phyloP scores from a whole-genome alignment of 2,797 vertebrate genomes.

The Ceyx erithaca region DNA sequence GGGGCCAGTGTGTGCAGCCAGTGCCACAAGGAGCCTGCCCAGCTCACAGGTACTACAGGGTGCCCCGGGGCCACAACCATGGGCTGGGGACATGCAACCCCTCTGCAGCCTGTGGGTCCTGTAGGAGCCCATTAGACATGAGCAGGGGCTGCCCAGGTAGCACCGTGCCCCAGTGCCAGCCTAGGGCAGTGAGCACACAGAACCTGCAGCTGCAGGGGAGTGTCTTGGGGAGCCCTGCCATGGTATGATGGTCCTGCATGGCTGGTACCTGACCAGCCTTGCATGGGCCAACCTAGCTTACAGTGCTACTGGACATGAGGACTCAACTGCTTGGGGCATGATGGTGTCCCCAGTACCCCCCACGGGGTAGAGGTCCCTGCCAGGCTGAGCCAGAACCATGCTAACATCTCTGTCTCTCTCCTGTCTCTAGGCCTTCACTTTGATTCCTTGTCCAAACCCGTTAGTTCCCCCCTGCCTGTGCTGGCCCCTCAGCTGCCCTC shows the following conservation, averaged over 20 bases:
- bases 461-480: conserved; percentile 66
- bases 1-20: too few species aligned
- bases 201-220: background rate
- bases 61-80: rapidly evolving
- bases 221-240: rapidly evolving
- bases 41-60: background rate
- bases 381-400: background rate
- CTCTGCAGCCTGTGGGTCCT: background rate
- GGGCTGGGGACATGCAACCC: background rate
- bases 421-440: conserved; percentile 82
- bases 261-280: background rate
- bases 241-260: background rate
- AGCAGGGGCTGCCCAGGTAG: conserved; percentile 64
- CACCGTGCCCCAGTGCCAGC: background rate
- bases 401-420: conserved; percentile 38
- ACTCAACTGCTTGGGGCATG: rapidly evolving
- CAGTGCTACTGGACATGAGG: rapidly evolving
- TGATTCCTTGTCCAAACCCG: conserved; percentile 75
- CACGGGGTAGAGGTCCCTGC: background rate
- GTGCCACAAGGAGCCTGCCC: conserved; percentile 45
- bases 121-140: conserved; percentile 69
- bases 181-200: background rate
- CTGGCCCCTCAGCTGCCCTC: conserved; percentile 63
- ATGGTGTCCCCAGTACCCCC: too few species aligned
- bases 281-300: rapidly evolving